phyloP scores from a whole-genome alignment of 2,113 vertebrate species.

The Pluvianellus socialis region DNA sequence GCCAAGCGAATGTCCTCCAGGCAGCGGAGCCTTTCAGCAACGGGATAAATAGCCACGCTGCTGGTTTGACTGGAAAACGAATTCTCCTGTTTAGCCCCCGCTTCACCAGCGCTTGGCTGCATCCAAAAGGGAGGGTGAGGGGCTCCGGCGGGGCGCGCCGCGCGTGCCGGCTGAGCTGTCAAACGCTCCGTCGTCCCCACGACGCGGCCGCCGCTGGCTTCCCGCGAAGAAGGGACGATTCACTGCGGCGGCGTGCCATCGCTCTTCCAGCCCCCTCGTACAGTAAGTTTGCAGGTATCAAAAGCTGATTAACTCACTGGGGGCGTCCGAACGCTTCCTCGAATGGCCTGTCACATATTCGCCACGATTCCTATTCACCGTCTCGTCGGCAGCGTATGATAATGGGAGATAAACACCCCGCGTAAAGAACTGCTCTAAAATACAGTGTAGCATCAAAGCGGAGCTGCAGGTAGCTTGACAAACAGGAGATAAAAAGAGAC shows the following conservation, averaged over 20 bases:
- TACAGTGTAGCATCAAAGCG: neutral
- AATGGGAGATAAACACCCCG: neutral
- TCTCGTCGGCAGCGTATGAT: neutral
- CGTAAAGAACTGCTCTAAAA: neutral
- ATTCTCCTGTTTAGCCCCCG: constrained; percentile 80
- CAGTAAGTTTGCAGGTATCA: constrained; percentile 47
- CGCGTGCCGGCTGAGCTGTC: constrained; percentile 85
- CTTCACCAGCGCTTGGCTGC: constrained; percentile 74
- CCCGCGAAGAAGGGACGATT: constrained; percentile 84
- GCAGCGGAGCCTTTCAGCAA: neutral
- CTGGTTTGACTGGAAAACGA: constrained; percentile 81
- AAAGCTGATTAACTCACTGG: constrained; percentile 62
- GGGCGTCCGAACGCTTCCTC: neutral
- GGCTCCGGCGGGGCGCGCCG: constrained; percentile 75
- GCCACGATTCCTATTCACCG: neutral
- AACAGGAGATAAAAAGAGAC: neutral
- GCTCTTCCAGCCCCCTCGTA: constrained; percentile 41
- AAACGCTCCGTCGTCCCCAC: constrained; percentile 87
- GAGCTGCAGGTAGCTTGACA: neutral
- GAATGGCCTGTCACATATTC: neutral
- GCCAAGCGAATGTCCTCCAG: neutral
- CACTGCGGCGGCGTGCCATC: constrained; percentile 65
- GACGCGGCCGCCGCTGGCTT: constrained; percentile 76
- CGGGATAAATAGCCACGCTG: constrained; percentile 63
- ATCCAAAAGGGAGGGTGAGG: constrained; percentile 73